Evolutionary conservation across 1,140 invertebrate genomes (phyloP).

Genomic region (Drosophila setifemur): DNA sequence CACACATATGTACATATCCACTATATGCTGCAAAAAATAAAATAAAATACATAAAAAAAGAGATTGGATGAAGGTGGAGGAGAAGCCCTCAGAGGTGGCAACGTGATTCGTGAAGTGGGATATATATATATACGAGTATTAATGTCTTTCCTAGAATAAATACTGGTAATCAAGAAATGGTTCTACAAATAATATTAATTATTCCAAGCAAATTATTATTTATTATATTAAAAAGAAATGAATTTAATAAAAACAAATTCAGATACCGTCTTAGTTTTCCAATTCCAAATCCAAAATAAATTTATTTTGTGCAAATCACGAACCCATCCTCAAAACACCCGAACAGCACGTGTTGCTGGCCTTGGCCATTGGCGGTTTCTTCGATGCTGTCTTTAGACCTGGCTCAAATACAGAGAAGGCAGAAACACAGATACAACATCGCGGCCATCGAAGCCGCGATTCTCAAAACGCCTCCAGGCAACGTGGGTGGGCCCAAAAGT

Average conservation of each 20-base stretch:
- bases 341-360: conserved; percentile 71
- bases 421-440: background rate
- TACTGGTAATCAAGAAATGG: no score
- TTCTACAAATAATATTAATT: no score
- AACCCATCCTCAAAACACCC: background rate
- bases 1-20: no score
- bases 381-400: conserved; percentile 25
- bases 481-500: conserved; percentile 63
- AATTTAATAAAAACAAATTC: no score
- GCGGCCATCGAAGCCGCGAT: conserved; percentile 18
- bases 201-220: no score
- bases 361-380: conserved; percentile 58
- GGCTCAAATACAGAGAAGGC: conserved; percentile 10
- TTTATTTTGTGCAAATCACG: conserved; percentile 3
- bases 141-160: no score
- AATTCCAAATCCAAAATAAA: background rate
- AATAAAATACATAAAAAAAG: conserved; percentile 6
- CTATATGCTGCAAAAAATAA: conserved; percentile 19
- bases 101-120: conserved; percentile 11
- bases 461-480: conserved; percentile 58
- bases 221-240: no score
- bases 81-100: conserved; percentile 14
- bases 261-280: background rate
- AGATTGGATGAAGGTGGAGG: conserved; percentile 1
- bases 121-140: no score